A percentile compares a stretch with the other conserved stretches of the same genome.
Evolutionary conservation across 2,113 vertebrate species (phyloP).

Genomic region (Sinocyclocheilus rhinocerous): DNA sequence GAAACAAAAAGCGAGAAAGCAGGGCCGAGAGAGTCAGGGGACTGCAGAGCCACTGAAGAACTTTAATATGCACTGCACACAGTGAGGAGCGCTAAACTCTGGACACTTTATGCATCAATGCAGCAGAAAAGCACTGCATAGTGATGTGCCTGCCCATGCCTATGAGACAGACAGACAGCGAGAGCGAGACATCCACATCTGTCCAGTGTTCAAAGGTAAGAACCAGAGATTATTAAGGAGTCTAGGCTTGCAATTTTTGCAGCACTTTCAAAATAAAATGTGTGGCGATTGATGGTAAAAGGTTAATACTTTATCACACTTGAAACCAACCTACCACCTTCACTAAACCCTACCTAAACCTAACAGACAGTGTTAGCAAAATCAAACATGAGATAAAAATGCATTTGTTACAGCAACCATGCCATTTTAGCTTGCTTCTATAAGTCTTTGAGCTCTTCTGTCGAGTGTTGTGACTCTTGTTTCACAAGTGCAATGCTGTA

Average conservation of each 20-base stretch:
- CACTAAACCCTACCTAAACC: neutral
- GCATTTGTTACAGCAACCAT: neutral
- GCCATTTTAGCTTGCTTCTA: neutral
- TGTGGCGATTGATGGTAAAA: neutral
- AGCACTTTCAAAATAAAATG: neutral
- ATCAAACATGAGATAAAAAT: neutral
- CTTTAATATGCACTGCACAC: conserved; percentile 48
- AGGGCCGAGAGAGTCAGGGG: neutral
- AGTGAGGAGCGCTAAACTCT: conserved; percentile 29
- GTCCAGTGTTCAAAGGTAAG: neutral
- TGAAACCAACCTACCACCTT: neutral
- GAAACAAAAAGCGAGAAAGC: neutral
- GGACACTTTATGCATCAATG: conserved; percentile 24
- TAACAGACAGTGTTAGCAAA: neutral
- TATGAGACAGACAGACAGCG: neutral
- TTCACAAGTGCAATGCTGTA: neutral
- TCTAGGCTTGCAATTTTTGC: neutral
- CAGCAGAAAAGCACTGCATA: conserved; percentile 49
- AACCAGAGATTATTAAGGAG: neutral
- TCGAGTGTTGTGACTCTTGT: neutral
- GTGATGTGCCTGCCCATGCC: conserved; percentile 10
- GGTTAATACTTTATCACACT: neutral
- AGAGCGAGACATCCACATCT: neutral
- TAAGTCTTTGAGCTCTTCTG: neutral
- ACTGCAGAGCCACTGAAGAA: conserved; percentile 12